Conservation (phyloP, 2,113 vertebrate species). For the Hiodon alosoides region DNA sequence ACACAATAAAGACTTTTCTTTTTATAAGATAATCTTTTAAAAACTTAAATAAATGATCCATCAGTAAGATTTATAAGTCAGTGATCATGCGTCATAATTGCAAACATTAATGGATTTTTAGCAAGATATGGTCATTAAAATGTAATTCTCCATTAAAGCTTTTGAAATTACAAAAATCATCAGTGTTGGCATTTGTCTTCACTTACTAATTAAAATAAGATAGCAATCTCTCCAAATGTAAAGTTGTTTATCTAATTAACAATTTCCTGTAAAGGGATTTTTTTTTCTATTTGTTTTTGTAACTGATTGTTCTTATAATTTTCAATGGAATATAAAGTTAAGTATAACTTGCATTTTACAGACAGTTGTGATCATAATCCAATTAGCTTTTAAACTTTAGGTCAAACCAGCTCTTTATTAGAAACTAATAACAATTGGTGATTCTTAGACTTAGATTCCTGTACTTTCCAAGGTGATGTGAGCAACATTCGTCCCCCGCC, state of each 20-base stretch:
- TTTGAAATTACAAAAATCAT: background rate
- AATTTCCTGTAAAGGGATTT: slow-evolving; percentile 4
- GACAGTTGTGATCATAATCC: background rate
- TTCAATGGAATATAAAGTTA: background rate
- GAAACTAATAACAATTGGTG: background rate
- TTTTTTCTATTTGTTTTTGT: background rate
- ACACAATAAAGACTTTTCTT: background rate
- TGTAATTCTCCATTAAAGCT: background rate
- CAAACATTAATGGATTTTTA: background rate
- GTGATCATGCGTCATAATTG: background rate
- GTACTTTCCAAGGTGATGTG: no score
- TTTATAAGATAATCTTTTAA: slow-evolving; percentile 38
- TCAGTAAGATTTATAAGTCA: background rate
- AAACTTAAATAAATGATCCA: background rate
- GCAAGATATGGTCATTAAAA: slow-evolving; percentile 3
- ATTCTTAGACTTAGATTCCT: background rate
- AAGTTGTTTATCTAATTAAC: slow-evolving; percentile 9
- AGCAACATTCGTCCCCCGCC: no score
- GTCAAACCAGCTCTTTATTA: background rate
- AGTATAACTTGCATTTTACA: background rate
- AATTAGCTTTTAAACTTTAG: background rate
- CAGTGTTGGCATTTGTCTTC: background rate
- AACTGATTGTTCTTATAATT: background rate
- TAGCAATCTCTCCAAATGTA: background rate
- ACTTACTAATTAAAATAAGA: slow-evolving; percentile 8